Percentiles rank a stretch among this genome's conserved stretches.
Conservation (phyloP, 2,113 vertebrate genomes). For the Thamnaconus septentrionalis region DNA sequence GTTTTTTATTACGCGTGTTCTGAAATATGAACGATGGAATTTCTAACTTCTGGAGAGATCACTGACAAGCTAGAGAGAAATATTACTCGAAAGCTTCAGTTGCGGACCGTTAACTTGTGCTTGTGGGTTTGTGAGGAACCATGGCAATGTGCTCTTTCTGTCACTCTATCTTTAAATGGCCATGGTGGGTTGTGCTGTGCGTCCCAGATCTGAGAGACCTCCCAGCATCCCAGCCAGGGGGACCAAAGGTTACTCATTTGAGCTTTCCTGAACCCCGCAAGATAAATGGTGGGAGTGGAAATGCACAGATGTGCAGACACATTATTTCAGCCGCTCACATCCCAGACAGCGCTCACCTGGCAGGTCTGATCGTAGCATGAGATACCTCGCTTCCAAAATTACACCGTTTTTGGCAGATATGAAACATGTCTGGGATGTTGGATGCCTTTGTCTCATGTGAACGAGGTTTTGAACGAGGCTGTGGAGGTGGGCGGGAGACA, state of each 20-base stretch:
- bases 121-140: no score
- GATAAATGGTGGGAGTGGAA: slow-evolving; percentile 43
- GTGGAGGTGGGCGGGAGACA: slow-evolving; percentile 8
- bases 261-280: slow-evolving; percentile 7
- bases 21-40: no score
- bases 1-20: no score
- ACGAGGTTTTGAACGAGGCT: slow-evolving; percentile 3
- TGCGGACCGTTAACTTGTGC: no score
- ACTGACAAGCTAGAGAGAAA: no score
- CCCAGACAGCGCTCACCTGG: slow-evolving; percentile 6
- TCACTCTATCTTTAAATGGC: neutral
- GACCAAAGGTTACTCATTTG: neutral
- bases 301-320: slow-evolving; percentile 8
- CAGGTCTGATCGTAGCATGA: slow-evolving; percentile 38
- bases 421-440: slow-evolving; percentile 9
- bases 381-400: slow-evolving; percentile 28
- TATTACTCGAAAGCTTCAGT: no score
- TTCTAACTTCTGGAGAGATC: no score
- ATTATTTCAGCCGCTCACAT: slow-evolving; percentile 23
- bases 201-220: slow-evolving; percentile 19
- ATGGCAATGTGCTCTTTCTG: no score
- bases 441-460: slow-evolving; percentile 6
- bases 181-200: neutral
- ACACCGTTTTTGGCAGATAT: slow-evolving; percentile 49
- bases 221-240: neutral